Base-by-base conservation (phyloP, 53 echinoderm and acorn worm species). In the Echinometra lucunter region DNA sequence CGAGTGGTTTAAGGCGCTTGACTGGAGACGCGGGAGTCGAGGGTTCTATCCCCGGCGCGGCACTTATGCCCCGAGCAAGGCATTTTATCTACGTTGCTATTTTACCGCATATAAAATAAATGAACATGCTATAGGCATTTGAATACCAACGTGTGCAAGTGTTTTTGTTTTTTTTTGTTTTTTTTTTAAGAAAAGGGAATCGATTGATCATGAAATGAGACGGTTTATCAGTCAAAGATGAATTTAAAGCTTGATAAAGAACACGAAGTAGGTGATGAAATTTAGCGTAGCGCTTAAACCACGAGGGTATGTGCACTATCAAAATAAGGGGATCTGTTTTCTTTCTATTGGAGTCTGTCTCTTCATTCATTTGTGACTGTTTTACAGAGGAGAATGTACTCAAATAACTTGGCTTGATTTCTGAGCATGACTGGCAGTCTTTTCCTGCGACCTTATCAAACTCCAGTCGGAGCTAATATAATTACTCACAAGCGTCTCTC, bases 371-470 rank as follows among this genome's bases (percentile, higher is more conserved):
- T 72, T 72, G 72, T 72, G 34, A 10, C 72, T 72, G 72, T 12
- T 13, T 72, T n/a, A 1, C 10, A 13, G 35, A 72, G 72, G 32
- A 30, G 72, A 72, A 72, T 72, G 35, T 72, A 13, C 72, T 72
- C 1, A 32, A 72, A 72, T 72, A 13, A 28, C 30, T 72, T 35
- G 72, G 72, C 35, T 35, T 35, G 72, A 72, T 35, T 72, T 72
- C 35, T 34, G 15, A 72, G 28, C 32, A 35, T 72, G 72, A 72
- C 72, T 72, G 72, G 72, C 72, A 72, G 72, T 72, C 72, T 72
- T 72, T 72, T 72, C 72, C 72, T 72, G 72, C 72, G 72, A 72
- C 72, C 72, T 72, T 72, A 72, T 72, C 72, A 72, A 72, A 72
- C 72, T 35, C 72, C 32, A 72, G 72, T 72, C 35, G 72, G 32